Percentiles rank a stretch among this genome's conserved stretches.
Evolutionary conservation across 2,888 invertebrate species (phyloP).

Genomic region (Cosmorhoe ocellata): DNA sequence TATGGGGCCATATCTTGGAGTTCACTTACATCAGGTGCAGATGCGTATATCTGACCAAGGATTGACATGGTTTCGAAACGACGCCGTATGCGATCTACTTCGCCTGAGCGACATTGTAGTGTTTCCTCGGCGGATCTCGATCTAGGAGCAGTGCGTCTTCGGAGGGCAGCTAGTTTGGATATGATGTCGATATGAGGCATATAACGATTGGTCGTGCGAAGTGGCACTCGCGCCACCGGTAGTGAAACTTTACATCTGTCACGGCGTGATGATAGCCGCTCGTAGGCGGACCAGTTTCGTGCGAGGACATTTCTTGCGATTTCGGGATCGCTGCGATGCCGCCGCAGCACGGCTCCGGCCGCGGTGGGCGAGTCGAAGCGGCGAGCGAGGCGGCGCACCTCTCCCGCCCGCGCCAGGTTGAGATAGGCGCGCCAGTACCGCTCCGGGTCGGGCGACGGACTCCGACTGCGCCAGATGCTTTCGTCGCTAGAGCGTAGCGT

Average conservation of each 20-base stretch:
- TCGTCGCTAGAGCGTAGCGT: slow-evolving; percentile 84
- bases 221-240: slow-evolving; percentile 84
- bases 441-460: slow-evolving; percentile 88
- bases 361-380: slow-evolving; percentile 88
- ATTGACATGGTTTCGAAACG: slow-evolving; percentile 88
- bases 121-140: slow-evolving; percentile 77
- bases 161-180: slow-evolving; percentile 89
- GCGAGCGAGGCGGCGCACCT: slow-evolving; percentile 89
- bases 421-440: slow-evolving; percentile 86
- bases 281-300: slow-evolving; percentile 73
- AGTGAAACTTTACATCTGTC: slow-evolving; percentile 72
- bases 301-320: slow-evolving; percentile 83
- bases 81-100: slow-evolving; percentile 87
- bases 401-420: slow-evolving; percentile 88
- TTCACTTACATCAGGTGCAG: slow-evolving; percentile 90
- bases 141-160: slow-evolving; percentile 70
- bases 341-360: slow-evolving; percentile 75
- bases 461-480: slow-evolving; percentile 86
- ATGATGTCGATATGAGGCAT: slow-evolving; percentile 96
- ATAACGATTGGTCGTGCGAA: slow-evolving; percentile 86
- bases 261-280: slow-evolving; percentile 54
- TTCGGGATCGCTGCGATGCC: slow-evolving; percentile 91
- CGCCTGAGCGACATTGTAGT: slow-evolving; percentile 82
- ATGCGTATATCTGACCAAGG: slow-evolving; percentile 90
- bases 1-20: slow-evolving; percentile 90